Evolutionary conservation across 2,888 invertebrate species (phyloP).

Genomic region (Plagodis dolabraria): DNA sequence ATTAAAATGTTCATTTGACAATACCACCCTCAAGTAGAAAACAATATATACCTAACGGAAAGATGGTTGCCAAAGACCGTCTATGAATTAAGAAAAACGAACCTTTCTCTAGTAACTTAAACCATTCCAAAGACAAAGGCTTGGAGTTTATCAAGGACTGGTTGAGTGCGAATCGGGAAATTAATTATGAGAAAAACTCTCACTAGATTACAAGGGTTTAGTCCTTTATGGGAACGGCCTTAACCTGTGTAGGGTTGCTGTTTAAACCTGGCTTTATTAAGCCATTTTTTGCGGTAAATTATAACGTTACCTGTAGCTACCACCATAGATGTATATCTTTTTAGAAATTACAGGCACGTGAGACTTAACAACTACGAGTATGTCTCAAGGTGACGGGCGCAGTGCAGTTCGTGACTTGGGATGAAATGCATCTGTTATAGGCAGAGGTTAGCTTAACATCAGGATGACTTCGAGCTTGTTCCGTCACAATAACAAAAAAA

Average conservation of each 20-base stretch:
- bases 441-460: too few species aligned
- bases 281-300: slow-evolving; percentile 7
- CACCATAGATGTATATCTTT: too few species aligned
- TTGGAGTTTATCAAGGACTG: slow-evolving; percentile 63
- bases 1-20: too few species aligned
- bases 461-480: too few species aligned
- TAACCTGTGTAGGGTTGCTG: slow-evolving; percentile 32
- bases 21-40: too few species aligned
- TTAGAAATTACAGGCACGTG: too few species aligned
- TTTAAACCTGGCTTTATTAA: slow-evolving; percentile 16
- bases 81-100: not conserved
- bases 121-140: slow-evolving; percentile 38
- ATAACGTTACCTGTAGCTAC: slow-evolving; percentile 1
- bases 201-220: slow-evolving; percentile 61
- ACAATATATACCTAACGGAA: too few species aligned
- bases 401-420: too few species aligned
- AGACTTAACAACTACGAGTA: too few species aligned
- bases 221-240: slow-evolving; percentile 46
- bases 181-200: slow-evolving; percentile 77
- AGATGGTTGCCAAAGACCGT: not conserved
- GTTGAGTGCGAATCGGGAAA: slow-evolving; percentile 63
- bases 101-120: slow-evolving; percentile 36
- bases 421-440: too few species aligned
- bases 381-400: too few species aligned
- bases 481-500: too few species aligned